Conservation (phyloP, 2,113 vertebrate genomes). For the Azemiops feae region DNA sequence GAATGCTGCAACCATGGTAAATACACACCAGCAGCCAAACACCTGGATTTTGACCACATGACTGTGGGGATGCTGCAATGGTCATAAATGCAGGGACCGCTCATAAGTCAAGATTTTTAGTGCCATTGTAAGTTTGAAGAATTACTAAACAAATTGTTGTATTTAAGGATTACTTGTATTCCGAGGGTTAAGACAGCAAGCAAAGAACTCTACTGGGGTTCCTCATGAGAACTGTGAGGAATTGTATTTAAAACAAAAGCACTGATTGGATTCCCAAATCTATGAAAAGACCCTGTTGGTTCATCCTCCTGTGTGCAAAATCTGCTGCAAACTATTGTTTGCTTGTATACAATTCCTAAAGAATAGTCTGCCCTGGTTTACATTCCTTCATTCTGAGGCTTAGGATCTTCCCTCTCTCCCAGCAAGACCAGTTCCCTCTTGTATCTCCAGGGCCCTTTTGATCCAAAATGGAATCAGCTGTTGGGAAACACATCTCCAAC, state of each 20-base stretch:
- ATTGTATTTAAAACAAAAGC: neutral
- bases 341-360: neutral
- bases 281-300: no score
- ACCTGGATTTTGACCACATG: neutral
- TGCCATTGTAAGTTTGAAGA: neutral
- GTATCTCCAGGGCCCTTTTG: constrained; percentile 3
- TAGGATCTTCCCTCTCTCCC: neutral
- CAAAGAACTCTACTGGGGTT: neutral
- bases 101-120: neutral
- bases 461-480: constrained; percentile 46
- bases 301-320: neutral
- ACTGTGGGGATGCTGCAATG: neutral
- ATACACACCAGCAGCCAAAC: neutral
- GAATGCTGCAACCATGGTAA: neutral
- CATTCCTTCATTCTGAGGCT: neutral
- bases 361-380: neutral
- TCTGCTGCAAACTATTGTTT: neutral
- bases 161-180: neutral
- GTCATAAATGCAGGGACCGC: neutral
- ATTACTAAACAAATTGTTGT: neutral
- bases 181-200: neutral
- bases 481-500: constrained; percentile 64
- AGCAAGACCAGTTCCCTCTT: neutral
- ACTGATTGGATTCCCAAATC: neutral
- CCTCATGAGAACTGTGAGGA: neutral